These are phyloP conservation scores for Hypena proboscidalis DNA, from an alignment of 2,888 invertebrate species.

Conservation along the genomic window DNA sequence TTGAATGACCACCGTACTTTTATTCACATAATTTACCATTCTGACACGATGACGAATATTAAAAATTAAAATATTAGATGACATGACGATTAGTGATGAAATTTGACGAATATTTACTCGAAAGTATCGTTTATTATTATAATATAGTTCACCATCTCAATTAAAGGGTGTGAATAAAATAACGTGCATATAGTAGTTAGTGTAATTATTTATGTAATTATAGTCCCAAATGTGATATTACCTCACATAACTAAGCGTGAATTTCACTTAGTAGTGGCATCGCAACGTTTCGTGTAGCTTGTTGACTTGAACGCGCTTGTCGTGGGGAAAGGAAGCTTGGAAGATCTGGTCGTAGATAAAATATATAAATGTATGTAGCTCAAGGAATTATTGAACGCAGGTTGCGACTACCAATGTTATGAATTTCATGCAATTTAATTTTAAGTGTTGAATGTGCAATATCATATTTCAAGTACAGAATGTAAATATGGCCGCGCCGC, in stretches of 20 bases:
- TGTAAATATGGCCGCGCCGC: conserved; percentile 67
- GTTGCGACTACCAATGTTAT: conserved; percentile 66
- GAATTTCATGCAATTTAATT: conserved; percentile 70
- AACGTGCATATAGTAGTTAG: conserved; percentile 57
- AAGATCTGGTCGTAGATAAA: conserved; percentile 44
- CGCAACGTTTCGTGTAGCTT: conserved; percentile 34
- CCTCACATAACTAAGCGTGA: conserved; percentile 55
- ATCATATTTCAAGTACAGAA: conserved; percentile 58
- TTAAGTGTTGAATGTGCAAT: conserved; percentile 83
- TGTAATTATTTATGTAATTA: conserved; percentile 61
- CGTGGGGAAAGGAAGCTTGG: conserved; percentile 24
- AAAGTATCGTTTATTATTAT: conserved; percentile 23
- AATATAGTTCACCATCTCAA: conserved; percentile 23
- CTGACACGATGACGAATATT: conserved; percentile 7
- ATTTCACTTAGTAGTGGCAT: conserved; percentile 34
- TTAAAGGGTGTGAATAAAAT: conserved; percentile 48
- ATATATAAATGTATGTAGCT: conserved; percentile 44
- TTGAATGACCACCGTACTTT: conserved; percentile 21
- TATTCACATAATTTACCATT: conserved; percentile 32
- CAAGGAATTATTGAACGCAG: conserved; percentile 54
- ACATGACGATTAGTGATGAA: conserved; percentile 36
- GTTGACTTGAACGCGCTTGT: conserved; percentile 18
- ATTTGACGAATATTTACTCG: conserved; percentile 39
- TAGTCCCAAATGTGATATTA: conserved; percentile 71
- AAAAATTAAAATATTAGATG: conserved; percentile 5